These are phyloP conservation scores for Stenchaetothrips biformis DNA, from an alignment of 2,888 invertebrate species.

Conservation along the genomic window DNA sequence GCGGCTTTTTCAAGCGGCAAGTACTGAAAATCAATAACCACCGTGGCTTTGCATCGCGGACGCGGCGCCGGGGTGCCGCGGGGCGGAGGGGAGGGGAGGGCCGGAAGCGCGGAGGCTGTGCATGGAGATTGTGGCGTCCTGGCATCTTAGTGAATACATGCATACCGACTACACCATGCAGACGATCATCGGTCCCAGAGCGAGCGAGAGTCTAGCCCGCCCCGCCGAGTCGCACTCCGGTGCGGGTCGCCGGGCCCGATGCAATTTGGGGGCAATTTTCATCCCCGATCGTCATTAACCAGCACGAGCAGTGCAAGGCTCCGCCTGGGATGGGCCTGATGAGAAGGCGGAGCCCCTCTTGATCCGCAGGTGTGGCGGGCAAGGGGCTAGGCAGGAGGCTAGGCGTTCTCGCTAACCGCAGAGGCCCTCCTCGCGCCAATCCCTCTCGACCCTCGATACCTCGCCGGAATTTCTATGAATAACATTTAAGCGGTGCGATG, in stretches of 20 bases:
- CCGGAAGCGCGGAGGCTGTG: background rate
- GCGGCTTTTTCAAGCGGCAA: too few species aligned
- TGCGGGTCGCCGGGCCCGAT: background rate
- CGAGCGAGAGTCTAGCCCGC: background rate
- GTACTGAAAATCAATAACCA: too few species aligned
- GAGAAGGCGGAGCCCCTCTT: background rate
- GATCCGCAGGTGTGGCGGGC: background rate
- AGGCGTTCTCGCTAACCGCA: too few species aligned
- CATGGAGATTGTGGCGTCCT: background rate
- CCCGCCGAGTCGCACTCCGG: background rate
- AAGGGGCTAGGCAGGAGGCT: too few species aligned
- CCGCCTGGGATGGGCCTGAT: background rate
- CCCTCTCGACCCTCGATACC: background rate
- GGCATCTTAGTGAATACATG: background rate
- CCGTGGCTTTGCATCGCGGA: too few species aligned
- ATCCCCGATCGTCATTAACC: background rate
- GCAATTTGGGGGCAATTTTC: constrained; percentile 4
- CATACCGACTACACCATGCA: background rate
- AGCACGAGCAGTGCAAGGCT: background rate
- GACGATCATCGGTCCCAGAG: too few species aligned
- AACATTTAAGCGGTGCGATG: background rate
- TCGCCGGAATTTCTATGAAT: constrained; percentile 12
- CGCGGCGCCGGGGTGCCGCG: background rate
- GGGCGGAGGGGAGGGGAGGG: background rate
- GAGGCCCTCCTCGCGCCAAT: too few species aligned